These are phyloP conservation scores for Neotoma lepida DNA, from an alignment of 2,113 vertebrate species.

Conservation along the genomic window DNA sequence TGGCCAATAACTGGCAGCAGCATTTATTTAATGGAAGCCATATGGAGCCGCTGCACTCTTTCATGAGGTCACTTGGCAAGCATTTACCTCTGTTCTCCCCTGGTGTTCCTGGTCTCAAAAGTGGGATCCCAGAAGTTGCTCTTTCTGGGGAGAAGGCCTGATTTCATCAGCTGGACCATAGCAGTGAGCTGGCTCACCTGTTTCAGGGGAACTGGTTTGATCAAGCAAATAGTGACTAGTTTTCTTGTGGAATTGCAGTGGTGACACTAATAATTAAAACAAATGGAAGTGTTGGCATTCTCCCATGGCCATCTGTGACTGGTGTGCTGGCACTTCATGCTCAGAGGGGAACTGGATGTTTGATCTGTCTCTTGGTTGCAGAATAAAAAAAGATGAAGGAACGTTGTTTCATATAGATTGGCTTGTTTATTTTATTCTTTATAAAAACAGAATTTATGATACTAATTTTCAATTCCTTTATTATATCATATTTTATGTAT, in stretches of 20 bases:
- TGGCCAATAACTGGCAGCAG: background rate
- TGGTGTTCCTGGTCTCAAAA: background rate
- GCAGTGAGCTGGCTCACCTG: constrained; percentile 34
- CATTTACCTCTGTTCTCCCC: background rate
- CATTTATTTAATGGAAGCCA: constrained; percentile 21
- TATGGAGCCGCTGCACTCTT: background rate
- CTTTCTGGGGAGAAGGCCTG: background rate
- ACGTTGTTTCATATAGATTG: constrained; percentile 55
- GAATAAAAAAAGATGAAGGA: constrained; percentile 72
- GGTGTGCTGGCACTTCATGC: constrained; percentile 65
- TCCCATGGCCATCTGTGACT: constrained; percentile 75
- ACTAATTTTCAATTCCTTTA: constrained; percentile 59
- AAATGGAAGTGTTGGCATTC: constrained; percentile 78
- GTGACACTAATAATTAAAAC: constrained; percentile 77
- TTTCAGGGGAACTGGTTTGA: constrained; percentile 69
- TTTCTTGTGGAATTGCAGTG: constrained; percentile 69
- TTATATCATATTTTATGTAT: constrained; percentile 5
- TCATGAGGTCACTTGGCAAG: constrained; percentile 15
- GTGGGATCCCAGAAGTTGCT: background rate
- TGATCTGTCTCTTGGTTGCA: constrained; percentile 64
- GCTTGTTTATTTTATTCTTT: constrained; percentile 45
- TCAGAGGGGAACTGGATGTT: constrained; percentile 39
- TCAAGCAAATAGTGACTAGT: constrained; percentile 30
- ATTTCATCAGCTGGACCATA: constrained; percentile 14
- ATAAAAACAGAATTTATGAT: constrained; percentile 47